Evolutionary conservation across 2,888 invertebrate genomes (phyloP).

Genomic region (Thereva nobilitata): DNA sequence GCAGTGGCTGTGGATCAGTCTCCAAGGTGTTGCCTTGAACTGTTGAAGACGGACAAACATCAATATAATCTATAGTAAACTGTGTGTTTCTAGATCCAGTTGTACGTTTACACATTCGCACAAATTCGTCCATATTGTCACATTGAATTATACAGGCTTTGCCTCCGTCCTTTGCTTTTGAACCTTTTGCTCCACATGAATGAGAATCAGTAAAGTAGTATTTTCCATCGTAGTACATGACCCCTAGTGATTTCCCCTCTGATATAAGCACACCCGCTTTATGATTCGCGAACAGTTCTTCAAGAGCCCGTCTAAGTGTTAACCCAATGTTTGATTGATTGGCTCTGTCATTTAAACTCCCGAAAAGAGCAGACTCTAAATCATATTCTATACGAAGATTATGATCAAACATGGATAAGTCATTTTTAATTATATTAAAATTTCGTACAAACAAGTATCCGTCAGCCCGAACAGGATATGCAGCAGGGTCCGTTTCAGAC

Average conservation of each 20-base stretch:
- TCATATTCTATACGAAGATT: conserved; percentile 35
- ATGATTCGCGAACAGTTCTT: conserved; percentile 27
- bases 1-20: conserved; percentile 1
- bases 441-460: conserved; percentile 34
- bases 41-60: background rate
- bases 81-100: conserved; percentile 10
- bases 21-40: too few relatives aligned
- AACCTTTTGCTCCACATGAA: conserved; percentile 45
- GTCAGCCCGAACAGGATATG: too few relatives aligned
- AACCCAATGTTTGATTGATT: conserved; percentile 17
- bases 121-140: conserved; percentile 28
- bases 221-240: conserved; percentile 22
- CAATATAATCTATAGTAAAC: conserved; percentile 15
- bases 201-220: conserved; percentile 45
- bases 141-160: conserved; percentile 30
- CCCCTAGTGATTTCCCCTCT: conserved; percentile 1
- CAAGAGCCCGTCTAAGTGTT: conserved; percentile 22
- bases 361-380: conserved; percentile 23
- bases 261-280: conserved; percentile 23
- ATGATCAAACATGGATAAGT: conserved; percentile 21
- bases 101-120: conserved; percentile 19
- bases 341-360: background rate
- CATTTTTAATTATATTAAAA: conserved; percentile 31
- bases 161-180: conserved; percentile 23
- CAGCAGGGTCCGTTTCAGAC: too few relatives aligned